Percentiles rank a stretch among this genome's conserved stretches.
These are phyloP conservation scores for Podarcis lilfordi DNA, from an alignment of 2,797 vertebrate species.

Conservation along the genomic window DNA sequence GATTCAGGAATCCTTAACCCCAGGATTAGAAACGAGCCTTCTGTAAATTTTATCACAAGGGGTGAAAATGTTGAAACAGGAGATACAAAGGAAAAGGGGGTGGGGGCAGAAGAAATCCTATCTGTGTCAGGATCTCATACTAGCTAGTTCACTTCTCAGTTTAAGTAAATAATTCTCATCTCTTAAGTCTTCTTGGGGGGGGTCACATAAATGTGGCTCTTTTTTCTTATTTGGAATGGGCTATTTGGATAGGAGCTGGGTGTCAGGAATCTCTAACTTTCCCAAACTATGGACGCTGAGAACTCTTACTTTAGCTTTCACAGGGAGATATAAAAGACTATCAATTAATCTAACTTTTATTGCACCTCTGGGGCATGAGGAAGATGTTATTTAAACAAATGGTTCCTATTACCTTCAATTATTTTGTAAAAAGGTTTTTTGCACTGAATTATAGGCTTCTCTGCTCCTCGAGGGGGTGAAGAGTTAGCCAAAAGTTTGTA, in stretches of 20 bases:
- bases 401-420: constrained; percentile 78
- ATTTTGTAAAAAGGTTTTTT: constrained; percentile 69
- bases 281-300: constrained; percentile 70
- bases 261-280: constrained; percentile 73
- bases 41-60: constrained; percentile 70
- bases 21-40: constrained; percentile 57
- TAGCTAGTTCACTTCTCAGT: constrained; percentile 74
- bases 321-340: constrained; percentile 74
- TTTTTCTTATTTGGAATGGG: constrained; percentile 60
- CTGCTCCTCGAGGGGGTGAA: constrained; percentile 64
- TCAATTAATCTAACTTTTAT: constrained; percentile 77
- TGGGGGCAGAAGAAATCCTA: constrained; percentile 49
- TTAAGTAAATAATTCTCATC: constrained; percentile 81
- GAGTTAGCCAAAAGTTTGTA: constrained; percentile 54
- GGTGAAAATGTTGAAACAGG: constrained; percentile 48
- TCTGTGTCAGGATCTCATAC: constrained; percentile 78
- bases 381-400: constrained; percentile 77
- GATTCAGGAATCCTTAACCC: constrained; percentile 49
- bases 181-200: constrained; percentile 69
- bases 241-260: constrained; percentile 76
- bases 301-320: constrained; percentile 66
- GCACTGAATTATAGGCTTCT: constrained; percentile 73
- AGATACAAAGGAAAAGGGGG: constrained; percentile 56
- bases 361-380: constrained; percentile 74
- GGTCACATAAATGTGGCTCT: constrained; percentile 69